Conservation (phyloP, 2,888 invertebrate species). For the Drosophila maculinotata region DNA sequence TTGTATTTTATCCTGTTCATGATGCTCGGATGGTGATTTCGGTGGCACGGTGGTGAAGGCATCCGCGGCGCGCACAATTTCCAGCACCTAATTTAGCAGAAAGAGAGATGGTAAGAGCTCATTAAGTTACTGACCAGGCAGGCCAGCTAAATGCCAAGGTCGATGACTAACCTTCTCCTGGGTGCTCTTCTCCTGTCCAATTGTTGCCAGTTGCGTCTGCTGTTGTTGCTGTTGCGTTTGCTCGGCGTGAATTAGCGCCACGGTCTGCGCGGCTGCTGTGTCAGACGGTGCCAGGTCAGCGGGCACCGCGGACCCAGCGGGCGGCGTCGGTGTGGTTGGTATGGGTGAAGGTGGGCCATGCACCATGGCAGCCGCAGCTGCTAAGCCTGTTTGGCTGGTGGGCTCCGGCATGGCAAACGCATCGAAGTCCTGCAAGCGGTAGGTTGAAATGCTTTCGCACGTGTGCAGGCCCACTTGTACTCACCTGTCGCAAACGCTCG, state of each 20-base stretch:
- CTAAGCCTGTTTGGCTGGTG: conserved; percentile 71
- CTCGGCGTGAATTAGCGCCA: conserved; percentile 74
- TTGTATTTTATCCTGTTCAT: conserved; percentile 87
- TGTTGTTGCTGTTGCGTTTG: conserved; percentile 62
- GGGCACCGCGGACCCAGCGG: conserved; percentile 26
- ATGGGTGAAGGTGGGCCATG: conserved; percentile 72
- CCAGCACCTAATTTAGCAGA: conserved; percentile 88
- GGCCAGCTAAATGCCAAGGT: conserved; percentile 26
- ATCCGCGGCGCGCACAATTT: conserved; percentile 94
- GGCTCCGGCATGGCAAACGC: conserved; percentile 77
- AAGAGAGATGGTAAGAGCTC: not conserved
- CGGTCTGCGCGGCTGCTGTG: conserved; percentile 65
- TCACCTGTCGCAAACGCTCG: conserved; percentile 83
- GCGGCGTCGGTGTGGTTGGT: conserved; percentile 55
- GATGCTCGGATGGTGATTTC: conserved; percentile 90
- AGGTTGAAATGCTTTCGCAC: conserved; percentile 9
- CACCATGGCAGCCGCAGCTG: conserved; percentile 76
- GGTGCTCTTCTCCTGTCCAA: conserved; percentile 91
- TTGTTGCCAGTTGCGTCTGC: conserved; percentile 84
- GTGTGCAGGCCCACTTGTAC: conserved; percentile 21
- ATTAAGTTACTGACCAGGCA: conserved; percentile 9
- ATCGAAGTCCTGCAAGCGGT: conserved; percentile 82
- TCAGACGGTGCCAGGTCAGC: conserved; percentile 56
- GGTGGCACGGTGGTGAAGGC: conserved; percentile 86
- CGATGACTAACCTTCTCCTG: conserved; percentile 89